Evolutionary conservation across 2,888 invertebrate species (phyloP), one percentile per base, ranked within the genome.

Genomic region (Melipona bicolor): DNA sequence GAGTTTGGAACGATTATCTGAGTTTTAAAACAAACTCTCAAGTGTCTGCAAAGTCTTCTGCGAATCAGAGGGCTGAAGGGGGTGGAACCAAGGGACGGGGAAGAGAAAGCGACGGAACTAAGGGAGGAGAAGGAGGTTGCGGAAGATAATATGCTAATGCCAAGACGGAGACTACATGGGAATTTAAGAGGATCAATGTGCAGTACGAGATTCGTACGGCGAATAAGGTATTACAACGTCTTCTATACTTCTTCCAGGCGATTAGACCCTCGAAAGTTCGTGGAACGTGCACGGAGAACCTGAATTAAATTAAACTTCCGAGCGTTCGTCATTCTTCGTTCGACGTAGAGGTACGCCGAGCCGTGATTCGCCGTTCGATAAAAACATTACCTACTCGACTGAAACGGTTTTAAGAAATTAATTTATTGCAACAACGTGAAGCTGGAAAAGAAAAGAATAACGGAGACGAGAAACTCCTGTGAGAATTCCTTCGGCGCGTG

Each of bases 1-100:
- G 90, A 90, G 91, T 90, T 93, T 86, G 90, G 91, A 93, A 93
- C 93, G 94, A 93, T 94, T 93, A 93, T 94, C 93, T 91, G 92
- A 93, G 93, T 93, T 93, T 93, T 93, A 93, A 93, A 93, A 93
- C 93, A 92, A 93, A 94, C 93, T 93, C 93, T 93, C 92, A 92
- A 94, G 93, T 94, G 93, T 93, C 93, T 93, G 93, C 91, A 92
- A 93, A 93, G 93, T 94, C 93, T 91, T 92, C 87, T 87, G 92
- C 90, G 92, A 93, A 92, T 92, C 90, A 88, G 87, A 79, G 83
- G 87, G 84, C 85, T 56, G 84, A 78, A 78, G 83, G 81, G 71
- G 85, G 72, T 75, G 77, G 87, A 68, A 82, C 70, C 56, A 79
- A 68, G 77, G 86, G 77, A 62, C 72, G 72, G 68, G 61, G 75